Base-by-base conservation (phyloP, 2,797 vertebrate genomes). In the Gymnopithys bicolor region DNA sequence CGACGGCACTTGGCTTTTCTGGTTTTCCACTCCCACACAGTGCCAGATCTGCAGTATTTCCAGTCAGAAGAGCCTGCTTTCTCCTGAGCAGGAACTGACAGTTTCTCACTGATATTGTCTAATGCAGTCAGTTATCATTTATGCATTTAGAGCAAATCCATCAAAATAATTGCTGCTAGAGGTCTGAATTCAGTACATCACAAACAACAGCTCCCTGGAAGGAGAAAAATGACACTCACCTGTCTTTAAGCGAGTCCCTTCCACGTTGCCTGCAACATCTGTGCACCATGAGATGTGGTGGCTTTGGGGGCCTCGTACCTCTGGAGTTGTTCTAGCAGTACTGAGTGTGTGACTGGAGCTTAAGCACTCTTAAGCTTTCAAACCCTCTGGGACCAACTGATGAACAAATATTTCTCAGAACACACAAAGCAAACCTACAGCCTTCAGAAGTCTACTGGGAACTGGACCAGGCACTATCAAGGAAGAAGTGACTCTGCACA, bases 141-240 rank as follows among this genome's bases (percentile, higher is more conserved):
- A 68, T 48, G 75, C 80, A 53, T 58, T 94, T 74, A 82, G 85
- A 90, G 35, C 56, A 83, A 46, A 94, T 89, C 87, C 91, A 93
- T 90, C 91, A 92, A 89, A 90, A 90, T 85, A 64, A 95, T 84
- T 79, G 68, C 75, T 66, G 46, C 64, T 77, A 58, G 51, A 68
- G 45, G 28, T 77, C 70, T 90, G 83, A 91, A 68, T 82, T 62
- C 74, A 90, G 51, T 73, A 39, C 58, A 79, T 91, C 81, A 49
- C 60, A 83, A 19, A 80, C 46, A 90, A 77, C 21, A 89, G 63
- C 70, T 94, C 68, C 87, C 80, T 74, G 43, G 67, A 74, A 96
- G 68, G 75, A 95, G 64, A 75, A 93, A 94, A 96, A 76, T 52
- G 17, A 13, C 85, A 90, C 96, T 96, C 94, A 97, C 96, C 95